phyloP scores from a whole-genome alignment of 2,888 invertebrate genomes.

The Scelioninae gen. 1 region DNA sequence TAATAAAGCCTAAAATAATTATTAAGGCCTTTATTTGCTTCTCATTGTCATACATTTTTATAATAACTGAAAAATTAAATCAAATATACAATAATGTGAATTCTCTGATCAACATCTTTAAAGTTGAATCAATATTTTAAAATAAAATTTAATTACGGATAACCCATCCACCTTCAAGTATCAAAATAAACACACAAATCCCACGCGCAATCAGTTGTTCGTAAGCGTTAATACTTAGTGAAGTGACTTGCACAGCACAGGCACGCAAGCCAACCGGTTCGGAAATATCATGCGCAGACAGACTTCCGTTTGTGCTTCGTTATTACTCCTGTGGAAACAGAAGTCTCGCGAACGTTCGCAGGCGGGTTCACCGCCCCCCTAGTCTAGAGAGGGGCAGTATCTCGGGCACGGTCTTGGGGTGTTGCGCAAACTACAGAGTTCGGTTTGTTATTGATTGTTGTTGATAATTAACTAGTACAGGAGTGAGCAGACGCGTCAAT shows the following conservation, averaged over 20 bases:
- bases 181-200: neutral
- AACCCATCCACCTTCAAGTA: too few relatives aligned
- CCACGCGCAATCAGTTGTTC: slow-evolving; percentile 12
- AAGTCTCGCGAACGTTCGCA: slow-evolving; percentile 56
- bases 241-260: slow-evolving; percentile 23
- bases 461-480: slow-evolving; percentile 82
- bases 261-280: slow-evolving; percentile 59
- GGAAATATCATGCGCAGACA: slow-evolving; percentile 71
- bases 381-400: too few relatives aligned
- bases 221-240: slow-evolving; percentile 39
- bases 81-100: too few relatives aligned
- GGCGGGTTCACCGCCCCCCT: too few relatives aligned
- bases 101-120: too few relatives aligned
- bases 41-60: too few relatives aligned
- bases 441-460: slow-evolving; percentile 82
- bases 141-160: too few relatives aligned
- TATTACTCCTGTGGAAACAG: slow-evolving; percentile 63
- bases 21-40: too few relatives aligned
- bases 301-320: slow-evolving; percentile 64
- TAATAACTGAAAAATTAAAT: too few relatives aligned
- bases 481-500: slow-evolving; percentile 82
- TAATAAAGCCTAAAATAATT: too few relatives aligned
- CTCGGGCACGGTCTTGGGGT: slow-evolving; percentile 60
- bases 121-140: too few relatives aligned
- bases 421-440: slow-evolving; percentile 62